phyloP scores from a whole-genome alignment of 2,113 vertebrate species.

The Hassar affinis region DNA sequence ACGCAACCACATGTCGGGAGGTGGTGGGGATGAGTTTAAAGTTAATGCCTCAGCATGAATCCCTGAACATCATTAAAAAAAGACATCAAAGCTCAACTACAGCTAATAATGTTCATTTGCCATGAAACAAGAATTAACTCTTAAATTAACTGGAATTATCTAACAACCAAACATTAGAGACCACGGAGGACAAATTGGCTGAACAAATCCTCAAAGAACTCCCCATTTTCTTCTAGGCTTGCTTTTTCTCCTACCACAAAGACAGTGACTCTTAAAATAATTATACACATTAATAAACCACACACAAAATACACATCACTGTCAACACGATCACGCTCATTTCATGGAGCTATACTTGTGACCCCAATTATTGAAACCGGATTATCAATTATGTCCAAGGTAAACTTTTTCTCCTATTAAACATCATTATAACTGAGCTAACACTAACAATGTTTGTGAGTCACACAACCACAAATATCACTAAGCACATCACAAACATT shows the following conservation, averaged over 20 bases:
- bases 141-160: background rate
- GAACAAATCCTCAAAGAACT: too few relatives aligned
- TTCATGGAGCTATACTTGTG: too few relatives aligned
- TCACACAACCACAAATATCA: background rate
- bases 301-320: too few relatives aligned
- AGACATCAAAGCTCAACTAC: conserved; percentile 1
- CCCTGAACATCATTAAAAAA: background rate
- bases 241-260: too few relatives aligned
- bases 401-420: background rate
- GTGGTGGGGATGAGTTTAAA: background rate
- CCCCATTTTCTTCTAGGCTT: too few relatives aligned
- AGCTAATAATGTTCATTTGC: background rate
- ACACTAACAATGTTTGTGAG: background rate
- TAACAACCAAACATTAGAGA: background rate
- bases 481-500: background rate
- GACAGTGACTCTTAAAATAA: too few relatives aligned
- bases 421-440: background rate
- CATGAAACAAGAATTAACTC: background rate
- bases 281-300: too few relatives aligned
- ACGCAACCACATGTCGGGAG: background rate
- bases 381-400: background rate
- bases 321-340: too few relatives aligned
- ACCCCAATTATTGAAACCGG: too few relatives aligned
- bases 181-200: background rate
- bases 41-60: conserved; percentile 2